Conservation (phyloP, 30 jellyfish, hydroid and myxozoan genomes). For the Turritopsis rubra region DNA sequence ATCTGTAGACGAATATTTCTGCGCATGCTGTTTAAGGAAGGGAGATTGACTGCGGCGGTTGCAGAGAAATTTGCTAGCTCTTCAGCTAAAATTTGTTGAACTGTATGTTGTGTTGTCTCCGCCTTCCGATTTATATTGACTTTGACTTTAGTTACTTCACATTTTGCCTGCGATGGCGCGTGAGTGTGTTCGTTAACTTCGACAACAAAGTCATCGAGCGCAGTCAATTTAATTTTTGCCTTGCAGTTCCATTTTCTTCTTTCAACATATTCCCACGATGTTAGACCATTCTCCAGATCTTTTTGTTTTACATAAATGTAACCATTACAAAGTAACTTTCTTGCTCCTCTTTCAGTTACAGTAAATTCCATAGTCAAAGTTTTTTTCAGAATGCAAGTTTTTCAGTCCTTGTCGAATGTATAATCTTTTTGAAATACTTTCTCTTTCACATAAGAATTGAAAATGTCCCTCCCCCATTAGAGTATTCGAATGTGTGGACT, state of each 20-base stretch:
- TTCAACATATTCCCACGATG: slow-evolving; percentile 26
- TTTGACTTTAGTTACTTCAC: background rate
- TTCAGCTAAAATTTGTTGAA: background rate
- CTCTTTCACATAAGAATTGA: too few species aligned
- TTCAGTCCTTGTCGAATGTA: background rate
- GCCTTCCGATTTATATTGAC: background rate
- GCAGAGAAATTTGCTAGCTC: background rate
- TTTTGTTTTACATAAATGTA: background rate
- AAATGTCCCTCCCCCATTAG: background rate
- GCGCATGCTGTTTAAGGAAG: background rate
- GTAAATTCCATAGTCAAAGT: background rate
- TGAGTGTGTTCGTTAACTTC: slow-evolving; percentile 18
- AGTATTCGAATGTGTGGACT: background rate
- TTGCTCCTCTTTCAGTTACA: slow-evolving; percentile 3
- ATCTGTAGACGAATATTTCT: background rate
- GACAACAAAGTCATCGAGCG: slow-evolving; percentile 7
- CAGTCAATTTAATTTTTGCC: slow-evolving; percentile 19
- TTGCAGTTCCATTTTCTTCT: slow-evolving; percentile 34
- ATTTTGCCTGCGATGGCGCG: background rate
- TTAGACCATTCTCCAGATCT: slow-evolving; percentile 6
- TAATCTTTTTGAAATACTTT: background rate
- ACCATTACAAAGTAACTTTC: background rate
- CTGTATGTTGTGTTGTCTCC: background rate
- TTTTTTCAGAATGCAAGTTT: background rate
- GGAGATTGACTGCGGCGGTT: slow-evolving; percentile 10